Evolutionary conservation across 2,888 invertebrate species (phyloP).

Genomic region (Salpingus planirostris): DNA sequence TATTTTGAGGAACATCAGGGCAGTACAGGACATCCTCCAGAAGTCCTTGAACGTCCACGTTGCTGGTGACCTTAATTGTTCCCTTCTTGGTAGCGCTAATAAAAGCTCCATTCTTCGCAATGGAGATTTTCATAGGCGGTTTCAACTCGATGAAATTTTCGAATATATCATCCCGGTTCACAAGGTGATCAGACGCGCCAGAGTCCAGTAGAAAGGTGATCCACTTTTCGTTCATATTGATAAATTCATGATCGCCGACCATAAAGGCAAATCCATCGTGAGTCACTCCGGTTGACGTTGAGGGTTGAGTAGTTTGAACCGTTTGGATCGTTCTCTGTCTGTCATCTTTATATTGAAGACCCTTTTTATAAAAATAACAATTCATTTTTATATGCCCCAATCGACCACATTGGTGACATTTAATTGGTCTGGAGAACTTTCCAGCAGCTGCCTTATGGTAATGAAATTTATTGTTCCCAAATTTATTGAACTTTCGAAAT

Average conservation of each 20-base stretch:
- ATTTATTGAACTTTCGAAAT: too few relatives aligned
- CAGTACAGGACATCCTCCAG: too few relatives aligned
- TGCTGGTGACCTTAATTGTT: too few relatives aligned
- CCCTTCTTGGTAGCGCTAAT: too few relatives aligned
- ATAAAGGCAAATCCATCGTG: background rate
- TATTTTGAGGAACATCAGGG: too few relatives aligned
- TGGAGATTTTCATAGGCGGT: too few relatives aligned
- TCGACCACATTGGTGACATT: slow-evolving; percentile 2
- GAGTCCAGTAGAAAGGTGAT: slow-evolving; percentile 1
- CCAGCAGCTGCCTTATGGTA: background rate
- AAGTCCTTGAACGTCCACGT: too few relatives aligned
- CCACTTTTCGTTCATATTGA: background rate
- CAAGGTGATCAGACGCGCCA: background rate
- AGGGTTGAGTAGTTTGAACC: background rate
- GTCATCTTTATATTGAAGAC: background rate
- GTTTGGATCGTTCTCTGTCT: background rate
- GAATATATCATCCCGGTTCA: background rate
- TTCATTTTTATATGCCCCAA: background rate
- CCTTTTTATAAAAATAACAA: background rate
- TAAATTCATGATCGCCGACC: background rate
- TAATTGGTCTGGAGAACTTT: background rate
- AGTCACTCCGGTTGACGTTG: background rate
- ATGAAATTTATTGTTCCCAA: too few relatives aligned
- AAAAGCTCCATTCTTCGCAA: too few relatives aligned
- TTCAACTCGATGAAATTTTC: too few relatives aligned